Conservation (phyloP, 2,888 invertebrate genomes). For the Nemapogon koenigi region DNA sequence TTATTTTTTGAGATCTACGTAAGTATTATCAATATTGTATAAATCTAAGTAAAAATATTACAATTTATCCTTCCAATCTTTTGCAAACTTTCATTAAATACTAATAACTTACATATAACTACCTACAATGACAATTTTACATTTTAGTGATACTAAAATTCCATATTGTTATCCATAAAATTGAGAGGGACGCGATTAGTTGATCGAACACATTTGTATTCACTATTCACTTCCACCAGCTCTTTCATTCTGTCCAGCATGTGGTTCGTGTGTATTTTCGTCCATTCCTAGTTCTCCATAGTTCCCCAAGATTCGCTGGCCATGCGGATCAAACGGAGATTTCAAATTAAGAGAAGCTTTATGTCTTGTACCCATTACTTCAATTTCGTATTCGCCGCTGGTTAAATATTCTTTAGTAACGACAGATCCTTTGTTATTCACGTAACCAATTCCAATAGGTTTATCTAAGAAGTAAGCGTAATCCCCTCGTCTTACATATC, state of each 20-base stretch:
- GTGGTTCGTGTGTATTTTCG: conserved; percentile 49
- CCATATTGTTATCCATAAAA: no score
- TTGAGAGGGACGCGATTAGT: no score
- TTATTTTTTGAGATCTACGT: no score
- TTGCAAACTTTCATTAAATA: no score
- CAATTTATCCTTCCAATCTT: no score
- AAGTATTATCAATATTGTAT: no score
- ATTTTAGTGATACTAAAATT: no score
- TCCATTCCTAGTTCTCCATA: conserved; percentile 56
- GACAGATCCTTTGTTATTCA: conserved; percentile 61
- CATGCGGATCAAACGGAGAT: conserved; percentile 84
- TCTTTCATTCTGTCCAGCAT: conserved; percentile 51
- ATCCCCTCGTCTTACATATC: conserved; percentile 82
- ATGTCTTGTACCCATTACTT: conserved; percentile 77
- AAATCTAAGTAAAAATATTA: no score
- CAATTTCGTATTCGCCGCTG: conserved; percentile 78
- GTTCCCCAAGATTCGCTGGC: conserved; percentile 75
- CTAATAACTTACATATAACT: no score
- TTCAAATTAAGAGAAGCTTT: conserved; percentile 73
- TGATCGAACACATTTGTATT: no score
- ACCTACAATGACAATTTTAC: no score
- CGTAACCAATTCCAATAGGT: conserved; percentile 66
- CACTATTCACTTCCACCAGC: conserved; percentile 56
- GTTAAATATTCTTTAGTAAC: conserved; percentile 72
- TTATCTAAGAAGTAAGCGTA: conserved; percentile 69